Conservation (phyloP, 2,113 vertebrate species). For the Pteruthius melanotis region DNA sequence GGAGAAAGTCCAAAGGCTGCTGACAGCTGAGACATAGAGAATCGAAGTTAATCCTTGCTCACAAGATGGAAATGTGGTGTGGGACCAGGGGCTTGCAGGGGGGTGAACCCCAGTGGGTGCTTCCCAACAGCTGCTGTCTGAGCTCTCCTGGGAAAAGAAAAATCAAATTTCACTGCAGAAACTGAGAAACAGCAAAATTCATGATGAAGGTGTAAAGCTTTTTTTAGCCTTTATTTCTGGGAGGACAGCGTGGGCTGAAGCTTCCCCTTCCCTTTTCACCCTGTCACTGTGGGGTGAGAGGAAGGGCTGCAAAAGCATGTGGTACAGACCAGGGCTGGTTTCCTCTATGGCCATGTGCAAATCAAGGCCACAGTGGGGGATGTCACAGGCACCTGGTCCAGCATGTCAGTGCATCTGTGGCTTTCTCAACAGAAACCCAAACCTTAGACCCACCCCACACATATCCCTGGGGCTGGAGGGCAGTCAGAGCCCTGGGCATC, state of each 20-base stretch:
- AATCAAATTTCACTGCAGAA: neutral
- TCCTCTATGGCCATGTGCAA: neutral
- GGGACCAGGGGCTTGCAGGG: neutral
- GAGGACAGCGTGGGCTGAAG: neutral
- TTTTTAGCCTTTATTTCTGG: neutral
- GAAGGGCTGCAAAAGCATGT: neutral
- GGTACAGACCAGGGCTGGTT: rapidly evolving
- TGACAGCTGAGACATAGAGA: neutral
- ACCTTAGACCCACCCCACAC: neutral
- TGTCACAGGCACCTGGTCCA: rapidly evolving
- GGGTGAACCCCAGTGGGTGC: neutral
- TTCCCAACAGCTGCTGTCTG: neutral
- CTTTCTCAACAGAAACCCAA: neutral
- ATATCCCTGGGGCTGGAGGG: rapidly evolving
- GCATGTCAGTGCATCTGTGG: rapidly evolving
- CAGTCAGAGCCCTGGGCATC: neutral
- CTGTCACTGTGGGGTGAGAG: rapidly evolving
- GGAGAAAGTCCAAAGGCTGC: neutral
- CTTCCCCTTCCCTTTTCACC: neutral
- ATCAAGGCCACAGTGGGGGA: neutral
- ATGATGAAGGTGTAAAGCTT: rapidly evolving
- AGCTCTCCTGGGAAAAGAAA: neutral
- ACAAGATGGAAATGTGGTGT: neutral
- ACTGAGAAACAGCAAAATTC: rapidly evolving
- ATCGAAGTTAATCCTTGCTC: neutral